Evolutionary conservation across 2,888 invertebrate species (phyloP), one percentile per base, ranked within the genome.

Genomic region (Branchipolynoe longqiensis): DNA sequence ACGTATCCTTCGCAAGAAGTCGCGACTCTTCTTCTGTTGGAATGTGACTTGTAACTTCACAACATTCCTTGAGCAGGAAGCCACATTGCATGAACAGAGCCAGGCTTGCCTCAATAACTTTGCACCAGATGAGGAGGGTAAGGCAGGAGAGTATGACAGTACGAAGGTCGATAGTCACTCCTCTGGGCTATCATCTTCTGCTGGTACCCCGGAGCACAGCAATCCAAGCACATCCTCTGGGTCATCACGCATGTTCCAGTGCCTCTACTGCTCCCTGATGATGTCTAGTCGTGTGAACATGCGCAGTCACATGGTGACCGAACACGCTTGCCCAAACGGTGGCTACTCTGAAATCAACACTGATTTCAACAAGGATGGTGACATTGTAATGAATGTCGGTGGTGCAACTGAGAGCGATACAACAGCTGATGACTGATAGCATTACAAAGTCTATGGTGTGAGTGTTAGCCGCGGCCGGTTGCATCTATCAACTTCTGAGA

Each of bases 261-360:
- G 78, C 18, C 41, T 78, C 3, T 78, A 78, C 78, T 78, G 78
- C 18, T 78, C 78, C 22, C 54, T 41, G 28, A 78, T 78, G 78
- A 78, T 48, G n/a, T 78, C 78, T 1, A 78, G 78, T 25, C 78
- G 54, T 14, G 78, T 78, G 4, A 78, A 78, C 78, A 78, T 78
- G 78, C 22, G 41, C n/a, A 78, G 78, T 78, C 78, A 78, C 28
- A 78, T 78, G 78, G 78, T 48, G 4, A 48, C 78, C 0, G 78
- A 78, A 48, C 78, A 78, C n/a, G 78, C 78, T 12, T 78, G 78
- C 48, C 28, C 48, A 14, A 78, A 48, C 48, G 78, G 78, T 0
- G 78, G 78, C 25, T 78, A 48, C 78, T 78, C 78, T 14, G 78
- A 78, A 25, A 78, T 78, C 22, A 78, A 41, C 78, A 78, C 78